These are phyloP conservation scores for Hydraecia micacea DNA, from an alignment of 2,888 invertebrate genomes.

Conservation along the genomic window DNA sequence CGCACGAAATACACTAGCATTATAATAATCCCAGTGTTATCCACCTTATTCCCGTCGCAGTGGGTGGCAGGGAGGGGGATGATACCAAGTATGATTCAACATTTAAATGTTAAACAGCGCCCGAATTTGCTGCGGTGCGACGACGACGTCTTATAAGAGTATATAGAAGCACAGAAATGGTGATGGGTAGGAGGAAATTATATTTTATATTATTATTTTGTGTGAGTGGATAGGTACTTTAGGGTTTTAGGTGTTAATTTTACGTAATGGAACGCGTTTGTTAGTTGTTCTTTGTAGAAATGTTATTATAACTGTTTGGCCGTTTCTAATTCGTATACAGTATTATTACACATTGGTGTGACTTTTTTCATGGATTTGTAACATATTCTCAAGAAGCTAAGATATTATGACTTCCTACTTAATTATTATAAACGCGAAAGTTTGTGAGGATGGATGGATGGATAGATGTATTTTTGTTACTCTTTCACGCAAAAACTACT, in stretches of 20 bases:
- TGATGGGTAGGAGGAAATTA: constrained; percentile 52
- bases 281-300: not conserved
- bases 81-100: constrained; percentile 83
- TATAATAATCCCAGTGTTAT: constrained; percentile 70
- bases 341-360: not conserved
- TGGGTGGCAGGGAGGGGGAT: constrained; percentile 42
- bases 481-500: no score
- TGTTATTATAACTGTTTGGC: not conserved
- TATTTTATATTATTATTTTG: constrained; percentile 51
- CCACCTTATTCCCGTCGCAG: constrained; percentile 67
- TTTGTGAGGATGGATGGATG: no score
- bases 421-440: no score
- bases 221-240: constrained; percentile 38
- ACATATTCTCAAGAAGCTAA: not conserved
- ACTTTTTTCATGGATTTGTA: not conserved
- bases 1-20: constrained; percentile 43
- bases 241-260: constrained; percentile 18
- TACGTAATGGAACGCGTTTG: constrained; percentile 35
- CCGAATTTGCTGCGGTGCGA: constrained; percentile 82
- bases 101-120: constrained; percentile 89
- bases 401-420: no score
- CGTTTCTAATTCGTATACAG: not conserved
- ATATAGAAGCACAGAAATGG: constrained; percentile 71
- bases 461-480: no score
- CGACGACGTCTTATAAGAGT: constrained; percentile 82